Conservation (phyloP, 2,888 invertebrate species). For the Timema cristinae region DNA sequence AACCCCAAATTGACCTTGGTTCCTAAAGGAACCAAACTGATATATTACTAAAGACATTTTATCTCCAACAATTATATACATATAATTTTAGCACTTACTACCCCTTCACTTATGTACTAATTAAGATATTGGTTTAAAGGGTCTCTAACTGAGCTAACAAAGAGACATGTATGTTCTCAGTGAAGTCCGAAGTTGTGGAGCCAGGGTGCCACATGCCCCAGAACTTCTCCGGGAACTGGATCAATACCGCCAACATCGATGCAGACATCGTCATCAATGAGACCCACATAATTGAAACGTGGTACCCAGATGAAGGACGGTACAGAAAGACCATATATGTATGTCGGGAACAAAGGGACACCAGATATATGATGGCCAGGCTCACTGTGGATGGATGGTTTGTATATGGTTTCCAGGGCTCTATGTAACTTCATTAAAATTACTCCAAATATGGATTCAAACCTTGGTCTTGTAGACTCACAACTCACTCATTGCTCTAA, state of each 20-base stretch:
- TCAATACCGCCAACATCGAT: conserved; percentile 95
- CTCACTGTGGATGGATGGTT: conserved; percentile 93
- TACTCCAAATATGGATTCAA: too few relatives aligned
- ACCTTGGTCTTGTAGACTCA: too few relatives aligned
- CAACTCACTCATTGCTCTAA: too few relatives aligned
- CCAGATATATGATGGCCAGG: conserved; percentile 92
- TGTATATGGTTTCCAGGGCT: conserved; percentile 35
- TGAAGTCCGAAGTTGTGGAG: conserved; percentile 81
- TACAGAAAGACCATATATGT: conserved; percentile 88
- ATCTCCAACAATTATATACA: conserved; percentile 17
- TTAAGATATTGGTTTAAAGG: too few relatives aligned
- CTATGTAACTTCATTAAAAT: too few relatives aligned
- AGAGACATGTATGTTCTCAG: conserved; percentile 35
- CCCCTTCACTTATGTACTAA: too few relatives aligned
- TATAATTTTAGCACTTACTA: too few relatives aligned
- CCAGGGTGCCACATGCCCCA: conserved; percentile 90
- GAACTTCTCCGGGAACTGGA: conserved; percentile 93
- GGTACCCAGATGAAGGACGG: conserved; percentile 87
- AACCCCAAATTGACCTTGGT: too few relatives aligned
- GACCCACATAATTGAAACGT: conserved; percentile 94
- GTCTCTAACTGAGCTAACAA: too few relatives aligned
- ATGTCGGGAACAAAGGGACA: conserved; percentile 88
- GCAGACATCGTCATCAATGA: conserved; percentile 92
- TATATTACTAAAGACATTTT: not conserved
- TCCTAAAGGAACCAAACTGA: too few relatives aligned